Conservation (phyloP, 1,140 invertebrate genomes). For the Habropoda laboriosa region DNA sequence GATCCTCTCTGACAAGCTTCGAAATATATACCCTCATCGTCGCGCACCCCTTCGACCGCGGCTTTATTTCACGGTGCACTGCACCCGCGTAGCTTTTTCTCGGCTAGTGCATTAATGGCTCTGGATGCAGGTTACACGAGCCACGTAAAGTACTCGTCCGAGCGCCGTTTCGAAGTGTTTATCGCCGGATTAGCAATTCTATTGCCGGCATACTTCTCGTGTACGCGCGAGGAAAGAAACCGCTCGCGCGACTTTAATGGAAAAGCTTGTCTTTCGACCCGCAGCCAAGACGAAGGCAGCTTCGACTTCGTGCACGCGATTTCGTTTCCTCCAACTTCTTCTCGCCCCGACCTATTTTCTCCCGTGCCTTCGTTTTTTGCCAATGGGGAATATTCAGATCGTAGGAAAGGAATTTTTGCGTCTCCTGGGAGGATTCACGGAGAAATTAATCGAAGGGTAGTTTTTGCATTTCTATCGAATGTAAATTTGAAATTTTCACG, state of each 20-base stretch:
- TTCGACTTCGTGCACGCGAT: neutral
- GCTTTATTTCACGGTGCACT: constrained; percentile 43
- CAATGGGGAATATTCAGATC: neutral
- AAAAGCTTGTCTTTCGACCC: constrained; percentile 32
- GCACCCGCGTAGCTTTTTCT: constrained; percentile 41
- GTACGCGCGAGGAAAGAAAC: constrained; percentile 7
- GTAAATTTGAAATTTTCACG: too few relatives aligned
- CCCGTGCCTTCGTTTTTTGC: neutral
- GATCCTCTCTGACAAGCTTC: neutral
- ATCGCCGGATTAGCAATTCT: constrained; percentile 76
- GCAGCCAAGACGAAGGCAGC: neutral
- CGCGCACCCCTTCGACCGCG: constrained; percentile 4
- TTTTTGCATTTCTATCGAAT: too few relatives aligned
- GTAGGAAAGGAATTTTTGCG: neutral
- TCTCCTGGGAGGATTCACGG: too few relatives aligned
- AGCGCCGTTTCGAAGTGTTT: constrained; percentile 65
- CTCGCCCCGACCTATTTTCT: neutral
- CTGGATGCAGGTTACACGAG: constrained; percentile 43
- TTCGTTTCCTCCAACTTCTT: too few relatives aligned
- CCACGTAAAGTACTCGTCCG: constrained; percentile 32
- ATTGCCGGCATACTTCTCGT: constrained; percentile 63
- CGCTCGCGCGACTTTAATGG: constrained; percentile 30
- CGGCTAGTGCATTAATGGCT: constrained; percentile 41
- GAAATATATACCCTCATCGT: constrained; percentile 19
- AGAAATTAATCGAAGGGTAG: too few relatives aligned